A percentile compares a stretch with the other conserved stretches of the same genome.
phyloP scores from a whole-genome alignment of 2,113 vertebrate genomes.

The Leptosomus discolor region DNA sequence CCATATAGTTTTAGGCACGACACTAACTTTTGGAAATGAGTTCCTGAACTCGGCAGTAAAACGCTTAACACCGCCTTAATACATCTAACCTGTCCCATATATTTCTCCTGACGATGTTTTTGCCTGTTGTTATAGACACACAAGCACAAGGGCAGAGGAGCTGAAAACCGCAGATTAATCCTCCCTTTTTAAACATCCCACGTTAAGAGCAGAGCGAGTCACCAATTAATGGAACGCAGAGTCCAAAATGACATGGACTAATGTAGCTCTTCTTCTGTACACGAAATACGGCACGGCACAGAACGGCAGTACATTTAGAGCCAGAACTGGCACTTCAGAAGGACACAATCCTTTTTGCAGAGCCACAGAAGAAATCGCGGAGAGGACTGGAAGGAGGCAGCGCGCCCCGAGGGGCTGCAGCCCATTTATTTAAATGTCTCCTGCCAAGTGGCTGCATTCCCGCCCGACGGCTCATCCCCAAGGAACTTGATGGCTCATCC shows the following conservation, averaged over 20 bases:
- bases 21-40: background rate
- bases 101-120: background rate
- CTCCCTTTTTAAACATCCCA: background rate
- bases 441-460: background rate
- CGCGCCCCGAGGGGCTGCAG: background rate
- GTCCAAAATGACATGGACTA: accelerated
- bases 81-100: background rate
- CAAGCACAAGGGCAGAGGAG: background rate
- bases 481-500: background rate
- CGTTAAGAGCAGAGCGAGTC: background rate
- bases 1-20: background rate
- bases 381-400: background rate
- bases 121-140: background rate
- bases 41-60: background rate
- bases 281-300: background rate
- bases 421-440: too few relatives aligned
- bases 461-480: too few relatives aligned
- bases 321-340: background rate
- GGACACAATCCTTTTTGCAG: accelerated
- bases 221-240: accelerated
- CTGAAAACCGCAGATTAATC: background rate
- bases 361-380: too few relatives aligned
- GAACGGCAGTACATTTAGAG: too few relatives aligned
- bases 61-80: background rate
- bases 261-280: background rate